A percentile compares a stretch with the other conserved stretches of the same genome.
phyloP scores from a whole-genome alignment of 2,888 invertebrate genomes.

The Mesorhabditis spiculigera region DNA sequence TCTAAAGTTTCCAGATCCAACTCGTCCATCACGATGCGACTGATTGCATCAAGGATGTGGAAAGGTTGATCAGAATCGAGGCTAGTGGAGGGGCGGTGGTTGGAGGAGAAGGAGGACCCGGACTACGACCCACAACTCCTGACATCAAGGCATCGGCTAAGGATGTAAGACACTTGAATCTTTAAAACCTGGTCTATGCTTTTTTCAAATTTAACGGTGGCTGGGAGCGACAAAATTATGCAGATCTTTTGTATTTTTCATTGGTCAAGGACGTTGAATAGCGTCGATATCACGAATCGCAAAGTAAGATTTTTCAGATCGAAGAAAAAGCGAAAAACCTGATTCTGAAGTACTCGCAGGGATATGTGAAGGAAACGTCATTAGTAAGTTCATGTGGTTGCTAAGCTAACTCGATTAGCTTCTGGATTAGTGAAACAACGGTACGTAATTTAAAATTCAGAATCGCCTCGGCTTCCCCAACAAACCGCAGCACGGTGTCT shows the following conservation, averaged over 20 bases:
- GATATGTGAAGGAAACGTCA: constrained; percentile 46
- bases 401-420: not conserved
- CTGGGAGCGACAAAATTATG: no score
- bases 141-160: constrained; percentile 13
- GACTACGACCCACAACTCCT: constrained; percentile 15
- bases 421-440: not conserved
- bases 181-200: no score
- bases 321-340: constrained; percentile 29
- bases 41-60: constrained; percentile 48
- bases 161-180: no score
- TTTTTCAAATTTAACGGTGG: no score
- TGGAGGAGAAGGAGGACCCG: constrained; percentile 15
- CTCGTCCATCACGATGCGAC: constrained; percentile 46
- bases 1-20: constrained; percentile 38
- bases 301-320: constrained; percentile 15
- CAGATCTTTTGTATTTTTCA: no score
- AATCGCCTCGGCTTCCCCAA: constrained; percentile 50
- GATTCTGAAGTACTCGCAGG: constrained; percentile 46
- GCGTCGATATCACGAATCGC: no score
- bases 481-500: constrained; percentile 50
- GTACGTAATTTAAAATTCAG: constrained; percentile 24
- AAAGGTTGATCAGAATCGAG: constrained; percentile 33
- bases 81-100: constrained; percentile 38
- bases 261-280: no score
- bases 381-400: not conserved